Evolutionary conservation across 2,888 invertebrate genomes (phyloP).

Genomic region (Xestia c-nigrum): DNA sequence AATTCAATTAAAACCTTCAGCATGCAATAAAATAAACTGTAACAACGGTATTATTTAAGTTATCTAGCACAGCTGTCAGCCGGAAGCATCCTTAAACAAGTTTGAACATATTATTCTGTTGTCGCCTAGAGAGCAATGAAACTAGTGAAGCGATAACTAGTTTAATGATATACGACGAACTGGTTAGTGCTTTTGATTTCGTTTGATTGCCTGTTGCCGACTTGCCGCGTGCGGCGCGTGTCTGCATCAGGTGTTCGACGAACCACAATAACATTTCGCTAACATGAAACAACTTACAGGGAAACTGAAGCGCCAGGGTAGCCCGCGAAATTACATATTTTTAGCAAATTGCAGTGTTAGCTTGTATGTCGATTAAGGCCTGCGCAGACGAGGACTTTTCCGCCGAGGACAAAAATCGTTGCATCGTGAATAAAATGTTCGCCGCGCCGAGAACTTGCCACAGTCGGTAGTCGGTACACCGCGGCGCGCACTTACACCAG

Average conservation of each 20-base stretch:
- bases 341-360: too few species aligned
- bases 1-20: not conserved
- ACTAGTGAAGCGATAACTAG: slow-evolving; percentile 2
- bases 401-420: too few species aligned
- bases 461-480: too few species aligned
- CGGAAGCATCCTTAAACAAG: slow-evolving; percentile 3
- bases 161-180: not conserved
- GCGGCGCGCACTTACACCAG: too few species aligned
- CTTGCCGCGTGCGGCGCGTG: not conserved
- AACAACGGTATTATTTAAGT: not conserved
- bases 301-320: too few species aligned
- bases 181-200: slow-evolving; percentile 15
- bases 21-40: not conserved
- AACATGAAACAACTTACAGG: too few species aligned
- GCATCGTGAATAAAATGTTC: too few species aligned
- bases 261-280: not conserved
- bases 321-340: too few species aligned
- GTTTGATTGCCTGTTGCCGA: not conserved
- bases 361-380: too few species aligned
- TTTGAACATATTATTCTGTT: not conserved
- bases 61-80: too few species aligned
- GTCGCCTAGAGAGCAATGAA: slow-evolving; percentile 3
- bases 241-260: not conserved
- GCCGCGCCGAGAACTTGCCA: too few species aligned
- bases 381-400: too few species aligned